Base-by-base conservation (phyloP, 1,140 invertebrate species). In the Scaptomyza graminum region DNA sequence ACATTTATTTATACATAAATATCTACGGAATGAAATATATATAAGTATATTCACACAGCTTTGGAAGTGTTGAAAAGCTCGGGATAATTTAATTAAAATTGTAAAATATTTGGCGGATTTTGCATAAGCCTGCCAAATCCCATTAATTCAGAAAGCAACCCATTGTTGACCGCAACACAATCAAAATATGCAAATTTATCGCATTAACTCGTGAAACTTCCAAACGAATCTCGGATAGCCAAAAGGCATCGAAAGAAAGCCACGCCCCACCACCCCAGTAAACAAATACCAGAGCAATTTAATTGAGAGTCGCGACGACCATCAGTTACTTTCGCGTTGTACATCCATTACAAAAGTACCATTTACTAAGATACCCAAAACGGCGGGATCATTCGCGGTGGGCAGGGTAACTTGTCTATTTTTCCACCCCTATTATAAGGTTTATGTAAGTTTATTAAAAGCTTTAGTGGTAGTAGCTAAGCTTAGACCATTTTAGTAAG, bases 171-270 rank as follows among this genome's bases (percentile, higher is more conserved):
- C 83, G 79, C 83, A 87, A 88, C 83, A 87, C 81, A 90, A 90
- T 90, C 87, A 90, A 90, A 90, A 90, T 90, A 90, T 90, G 87
- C 87, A 90, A 90, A 90, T 90, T 87, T 90, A 90, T 90, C 81
- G 87, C 87, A 90, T 90, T 90, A 90, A 90, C 75, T 90, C 80
- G 81, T 63, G 77, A 77, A 85, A 81, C 69, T 77, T 61, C 69
- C 41, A 84, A 37, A 15, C 66, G 59, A 78, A 52, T 31, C 28
- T 72, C 56, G 63, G 74, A 65, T 57, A 68, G 56, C 64, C 64
- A 50, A 87, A 83, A 72, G 18, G 18, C 18, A 22, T 22, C 18
- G 18, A 74, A 87, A 88, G 62, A 34, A 34, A 34, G 31, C 31
- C 31, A 7, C 22, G 31, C 31, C 31, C 31, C 22, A 37, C 18